Percentiles rank a stretch among this genome's conserved stretches.
Conservation (phyloP, 2,113 vertebrate genomes). For the Coracopsis vasa region DNA sequence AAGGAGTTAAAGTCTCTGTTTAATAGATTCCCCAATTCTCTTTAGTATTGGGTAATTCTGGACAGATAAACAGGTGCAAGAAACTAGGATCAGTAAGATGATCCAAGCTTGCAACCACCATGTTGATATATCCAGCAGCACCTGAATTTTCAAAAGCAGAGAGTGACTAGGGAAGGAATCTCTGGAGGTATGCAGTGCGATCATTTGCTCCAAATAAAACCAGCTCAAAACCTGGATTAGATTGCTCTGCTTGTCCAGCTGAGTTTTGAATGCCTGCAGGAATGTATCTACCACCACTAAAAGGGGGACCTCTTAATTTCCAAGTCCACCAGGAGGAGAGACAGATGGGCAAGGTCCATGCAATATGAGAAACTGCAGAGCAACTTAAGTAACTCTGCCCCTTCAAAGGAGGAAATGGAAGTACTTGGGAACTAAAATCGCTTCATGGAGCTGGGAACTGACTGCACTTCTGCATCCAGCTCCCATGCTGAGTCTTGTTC, state of each 20-base stretch:
- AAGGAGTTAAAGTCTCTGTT: not conserved
- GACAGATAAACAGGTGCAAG: not conserved
- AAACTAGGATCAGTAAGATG: not conserved
- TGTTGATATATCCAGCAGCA: not conserved
- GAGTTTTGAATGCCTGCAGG: not conserved
- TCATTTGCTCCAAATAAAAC: not conserved
- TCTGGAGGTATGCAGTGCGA: not conserved
- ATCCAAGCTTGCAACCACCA: not conserved
- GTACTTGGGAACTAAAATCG: not conserved
- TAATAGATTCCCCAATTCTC: not conserved
- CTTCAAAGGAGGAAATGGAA: not conserved
- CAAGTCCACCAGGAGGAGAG: not conserved
- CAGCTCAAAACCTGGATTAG: not conserved
- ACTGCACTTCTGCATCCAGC: not conserved
- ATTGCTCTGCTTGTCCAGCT: not conserved
- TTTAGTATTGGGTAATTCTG: not conserved
- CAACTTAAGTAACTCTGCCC: not conserved
- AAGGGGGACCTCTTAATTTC: not conserved
- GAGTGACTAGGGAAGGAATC: not conserved
- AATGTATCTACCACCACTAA: not conserved
- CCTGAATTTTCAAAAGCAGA: not conserved
- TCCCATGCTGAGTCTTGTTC: not conserved
- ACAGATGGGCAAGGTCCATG: not conserved
- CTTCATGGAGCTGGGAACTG: not conserved
- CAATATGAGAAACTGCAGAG: not conserved